Evolutionary conservation across 2,113 vertebrate genomes (phyloP).

Genomic region (Python bivittatus): DNA sequence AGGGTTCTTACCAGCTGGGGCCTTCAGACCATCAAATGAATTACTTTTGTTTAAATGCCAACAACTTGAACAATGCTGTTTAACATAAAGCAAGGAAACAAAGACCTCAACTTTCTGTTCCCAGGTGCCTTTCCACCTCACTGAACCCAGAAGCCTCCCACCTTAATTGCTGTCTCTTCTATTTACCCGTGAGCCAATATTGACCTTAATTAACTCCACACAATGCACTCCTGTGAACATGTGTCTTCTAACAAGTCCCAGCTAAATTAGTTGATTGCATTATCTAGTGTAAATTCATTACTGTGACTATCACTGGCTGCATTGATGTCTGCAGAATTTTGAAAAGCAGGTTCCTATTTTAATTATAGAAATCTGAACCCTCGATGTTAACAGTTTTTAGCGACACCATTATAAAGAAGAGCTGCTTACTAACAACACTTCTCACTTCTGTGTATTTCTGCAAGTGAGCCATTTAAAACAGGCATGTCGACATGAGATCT

Average conservation of each 20-base stretch:
- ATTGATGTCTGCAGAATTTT: conserved; percentile 12
- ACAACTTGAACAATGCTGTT: background rate
- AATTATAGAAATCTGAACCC: background rate
- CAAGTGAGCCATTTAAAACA: background rate
- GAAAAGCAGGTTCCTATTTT: conserved; percentile 2
- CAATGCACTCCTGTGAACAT: conserved; percentile 16
- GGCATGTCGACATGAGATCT: background rate
- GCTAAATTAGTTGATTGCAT: conserved; percentile 53
- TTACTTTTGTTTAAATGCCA: background rate
- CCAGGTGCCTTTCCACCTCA: background rate
- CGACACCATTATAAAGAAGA: background rate
- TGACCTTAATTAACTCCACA: conserved; percentile 54
- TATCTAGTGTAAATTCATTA: conserved; percentile 52
- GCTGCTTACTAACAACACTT: background rate
- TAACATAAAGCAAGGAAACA: background rate
- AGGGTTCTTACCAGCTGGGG: background rate
- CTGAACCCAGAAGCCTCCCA: background rate
- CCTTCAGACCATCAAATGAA: too few relatives aligned
- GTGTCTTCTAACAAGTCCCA: conserved; percentile 35
- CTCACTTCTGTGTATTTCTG: fast-evolving
- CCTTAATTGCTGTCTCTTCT: conserved; percentile 40
- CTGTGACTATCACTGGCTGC: background rate
- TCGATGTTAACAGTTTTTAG: background rate
- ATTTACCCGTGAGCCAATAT: conserved; percentile 35
- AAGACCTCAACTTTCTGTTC: background rate